Conservation (phyloP, 2,113 vertebrate species). For the Nesogale talazaci region DNA sequence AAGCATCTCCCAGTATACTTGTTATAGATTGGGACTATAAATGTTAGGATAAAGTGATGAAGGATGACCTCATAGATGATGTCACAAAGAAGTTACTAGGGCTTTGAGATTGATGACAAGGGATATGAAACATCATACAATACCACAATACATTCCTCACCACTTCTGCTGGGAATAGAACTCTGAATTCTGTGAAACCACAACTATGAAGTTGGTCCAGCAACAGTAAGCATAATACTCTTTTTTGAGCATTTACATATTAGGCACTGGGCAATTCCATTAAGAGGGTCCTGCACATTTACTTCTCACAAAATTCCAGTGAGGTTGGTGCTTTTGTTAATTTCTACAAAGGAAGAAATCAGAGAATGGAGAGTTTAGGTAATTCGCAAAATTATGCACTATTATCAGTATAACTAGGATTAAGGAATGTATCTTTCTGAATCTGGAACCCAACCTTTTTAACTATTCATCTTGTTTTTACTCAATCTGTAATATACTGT, state of each 20-base stretch:
- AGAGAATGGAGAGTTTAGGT: neutral
- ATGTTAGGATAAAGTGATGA: neutral
- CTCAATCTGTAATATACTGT: conserved; percentile 37
- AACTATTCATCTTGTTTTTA: neutral
- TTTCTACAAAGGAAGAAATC: neutral
- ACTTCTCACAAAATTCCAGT: neutral
- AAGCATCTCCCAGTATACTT: neutral
- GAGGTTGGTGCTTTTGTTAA: neutral
- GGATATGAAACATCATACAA: neutral
- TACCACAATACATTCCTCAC: neutral
- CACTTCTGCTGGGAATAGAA: neutral
- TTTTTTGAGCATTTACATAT: neutral
- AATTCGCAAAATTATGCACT: neutral
- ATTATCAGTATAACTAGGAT: neutral
- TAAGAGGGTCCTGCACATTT: neutral
- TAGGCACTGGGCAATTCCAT: neutral
- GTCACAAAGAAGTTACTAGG: neutral
- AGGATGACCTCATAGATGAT: neutral
- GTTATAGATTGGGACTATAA: conserved; percentile 33
- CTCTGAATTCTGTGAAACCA: neutral
- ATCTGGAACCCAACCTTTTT: neutral
- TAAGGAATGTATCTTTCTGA: neutral
- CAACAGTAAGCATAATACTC: neutral
- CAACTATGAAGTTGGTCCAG: neutral
- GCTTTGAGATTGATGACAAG: neutral